A percentile compares a stretch with the other conserved stretches of the same genome.
Conservation (phyloP, 2,888 invertebrate species). For the Ophion obscuratus region DNA sequence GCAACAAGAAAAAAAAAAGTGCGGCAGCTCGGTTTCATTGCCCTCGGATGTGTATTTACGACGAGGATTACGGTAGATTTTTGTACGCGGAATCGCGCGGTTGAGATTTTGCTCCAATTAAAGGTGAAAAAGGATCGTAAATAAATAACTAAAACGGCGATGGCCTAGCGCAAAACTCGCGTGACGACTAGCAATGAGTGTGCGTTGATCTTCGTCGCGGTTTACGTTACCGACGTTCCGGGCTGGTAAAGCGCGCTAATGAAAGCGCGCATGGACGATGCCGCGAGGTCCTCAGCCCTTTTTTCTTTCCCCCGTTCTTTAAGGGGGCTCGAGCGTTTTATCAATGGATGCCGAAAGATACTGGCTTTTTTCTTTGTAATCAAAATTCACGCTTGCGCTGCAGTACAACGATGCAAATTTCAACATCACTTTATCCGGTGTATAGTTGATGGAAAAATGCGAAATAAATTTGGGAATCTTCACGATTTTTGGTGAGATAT, state of each 20-base stretch:
- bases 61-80: not conserved
- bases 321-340: too few relatives aligned
- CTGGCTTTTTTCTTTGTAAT: too few relatives aligned
- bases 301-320: too few relatives aligned
- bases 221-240: constrained; percentile 38
- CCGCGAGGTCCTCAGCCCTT: not conserved
- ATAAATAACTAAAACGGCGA: not conserved
- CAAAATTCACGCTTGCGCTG: too few relatives aligned
- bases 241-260: constrained; percentile 42
- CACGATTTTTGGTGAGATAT: too few relatives aligned
- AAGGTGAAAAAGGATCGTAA: not conserved
- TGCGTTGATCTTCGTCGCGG: constrained; percentile 27
- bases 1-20: too few relatives aligned
- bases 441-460: too few relatives aligned
- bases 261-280: constrained; percentile 23
- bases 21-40: too few relatives aligned
- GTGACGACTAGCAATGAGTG: constrained; percentile 41
- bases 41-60: not conserved
- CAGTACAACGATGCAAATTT: too few relatives aligned
- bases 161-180: constrained; percentile 15
- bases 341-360: too few relatives aligned
- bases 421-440: too few relatives aligned
- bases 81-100: not conserved
- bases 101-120: constrained; percentile 25
- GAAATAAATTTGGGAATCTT: too few relatives aligned